Base-by-base conservation (phyloP, 92 coral and sea anemone genomes). In the Porites evermanni region DNA sequence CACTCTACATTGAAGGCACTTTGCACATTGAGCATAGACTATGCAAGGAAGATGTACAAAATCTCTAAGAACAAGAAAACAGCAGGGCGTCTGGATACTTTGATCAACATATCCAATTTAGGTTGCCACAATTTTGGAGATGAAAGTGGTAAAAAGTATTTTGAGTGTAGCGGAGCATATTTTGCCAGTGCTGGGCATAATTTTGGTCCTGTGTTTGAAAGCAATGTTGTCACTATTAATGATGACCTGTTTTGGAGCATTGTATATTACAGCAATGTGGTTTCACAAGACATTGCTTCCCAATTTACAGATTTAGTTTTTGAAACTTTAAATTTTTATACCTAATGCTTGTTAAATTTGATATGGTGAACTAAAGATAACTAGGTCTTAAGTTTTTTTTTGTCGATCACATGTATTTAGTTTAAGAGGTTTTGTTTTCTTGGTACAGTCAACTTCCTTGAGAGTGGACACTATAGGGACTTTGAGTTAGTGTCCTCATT, bases 201-300 rank as follows among this genome's bases (percentile, higher is more conserved):
- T 63, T 80, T 85, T 88, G 98, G 98, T 1, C 96, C 98, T 65
- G 96, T 94, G 23, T 93, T 93, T 75, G 84, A 88, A 51, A 93
- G 88, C 87, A 92, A 88, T 70, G 74, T 94, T 60, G 81, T 83
- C 4, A 90, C 91, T 9, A 84, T 94, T 13, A 93, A 88, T 88
- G 98, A 89, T 9, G 80, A 72, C 50, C 82, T 94, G 1, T 93
- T 50, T 12, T 94, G 98, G 96, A 89, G 88, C 29, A 47, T 94
- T 75, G 77, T 93, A 67, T 94, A 93, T 68, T 92, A 89, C 13
- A 85, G 89, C 53, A 90, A 91, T 87, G 92, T 91, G 47, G 88
- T 91, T 53, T 78, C 94, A 19, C 89, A 83, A 56, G 88, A 84
- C 12, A 82, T 81, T 18, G 96, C 96, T n/a, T 72, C 73, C 26